These are phyloP conservation scores for Myiozetetes cayanensis DNA, from an alignment of 2,113 vertebrate genomes.

Conservation along the genomic window DNA sequence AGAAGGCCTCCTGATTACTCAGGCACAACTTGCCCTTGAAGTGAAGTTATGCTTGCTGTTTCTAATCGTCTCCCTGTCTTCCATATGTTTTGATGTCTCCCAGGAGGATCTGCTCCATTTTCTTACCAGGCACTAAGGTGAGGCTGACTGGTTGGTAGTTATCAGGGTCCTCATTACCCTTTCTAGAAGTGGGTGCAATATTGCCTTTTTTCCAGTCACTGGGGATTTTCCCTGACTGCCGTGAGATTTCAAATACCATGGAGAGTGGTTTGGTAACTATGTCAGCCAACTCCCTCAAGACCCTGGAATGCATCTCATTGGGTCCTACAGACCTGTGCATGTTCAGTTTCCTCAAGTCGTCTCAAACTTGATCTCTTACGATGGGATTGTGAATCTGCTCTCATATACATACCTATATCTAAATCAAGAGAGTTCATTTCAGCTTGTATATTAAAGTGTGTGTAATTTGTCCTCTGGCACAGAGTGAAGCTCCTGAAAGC, in stretches of 20 bases:
- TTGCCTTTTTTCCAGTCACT: not conserved
- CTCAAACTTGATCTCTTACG: fast-evolving
- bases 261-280: not conserved
- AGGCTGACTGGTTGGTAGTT: not conserved
- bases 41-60: not conserved
- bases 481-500: not conserved
- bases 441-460: not conserved
- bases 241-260: not conserved
- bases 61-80: not conserved
- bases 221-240: not conserved
- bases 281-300: not conserved
- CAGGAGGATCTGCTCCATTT: not conserved
- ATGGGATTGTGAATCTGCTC: not conserved
- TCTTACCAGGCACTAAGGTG: not conserved
- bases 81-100: not conserved
- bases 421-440: not conserved
- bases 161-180: not conserved
- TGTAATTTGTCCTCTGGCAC: not conserved
- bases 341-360: not conserved
- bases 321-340: not conserved
- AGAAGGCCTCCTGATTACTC: not conserved
- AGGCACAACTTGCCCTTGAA: not conserved
- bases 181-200: not conserved
- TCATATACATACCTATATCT: not conserved
- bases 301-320: not conserved